Base-by-base conservation (phyloP, 2,888 invertebrate genomes). In the Corythucha ciliata region DNA sequence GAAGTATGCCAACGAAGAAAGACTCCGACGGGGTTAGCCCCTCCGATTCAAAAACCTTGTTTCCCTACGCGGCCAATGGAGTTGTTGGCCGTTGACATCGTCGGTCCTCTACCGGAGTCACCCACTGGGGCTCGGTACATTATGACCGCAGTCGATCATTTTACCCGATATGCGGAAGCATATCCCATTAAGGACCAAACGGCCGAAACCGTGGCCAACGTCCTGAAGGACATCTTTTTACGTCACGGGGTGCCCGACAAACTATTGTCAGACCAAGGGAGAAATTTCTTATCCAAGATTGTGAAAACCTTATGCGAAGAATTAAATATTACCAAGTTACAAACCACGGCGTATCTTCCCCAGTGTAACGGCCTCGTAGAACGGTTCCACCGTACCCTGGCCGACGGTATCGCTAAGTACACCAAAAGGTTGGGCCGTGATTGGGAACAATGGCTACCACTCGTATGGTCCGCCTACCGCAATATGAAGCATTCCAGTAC, bases 231-330 rank as follows among this genome's bases (percentile, higher is more conserved):
- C n/a, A 64, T 63, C 3, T 42, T 63, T 4, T 42, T 62, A 3
- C 56, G 48, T 51, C 66, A 66, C 51, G 67, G 67, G 8, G 63
- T 67, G 8, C 66, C 68, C 1, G 62, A 64, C 56, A 48, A 47
- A 4, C 60, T 67, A 25, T 48, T 69, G 1, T 63, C 67, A 0
- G 69, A 70, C 53, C 64, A 66, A 61, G 69, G 66, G 1, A 59
- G 62, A 10, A 62, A 68, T 47, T 67, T 68, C 52, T 64, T 56
- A 4, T 7, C 36, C 8, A 20, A 16, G 8, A 12, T 36, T 8
- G 10, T n/a, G 10, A 16, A 20, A 7, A 7, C 16, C 10, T 8
- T 14, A 8, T 36, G 36, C 36, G 12, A 26, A 29, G 20, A 48
- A 2, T 25, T 52, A 45, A 10, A 40, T 3, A 48, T 52, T 2